A percentile compares a stretch with the other conserved stretches of the same genome.
phyloP scores from a whole-genome alignment of 2,797 vertebrate species.

The Phoebastria nigripes region DNA sequence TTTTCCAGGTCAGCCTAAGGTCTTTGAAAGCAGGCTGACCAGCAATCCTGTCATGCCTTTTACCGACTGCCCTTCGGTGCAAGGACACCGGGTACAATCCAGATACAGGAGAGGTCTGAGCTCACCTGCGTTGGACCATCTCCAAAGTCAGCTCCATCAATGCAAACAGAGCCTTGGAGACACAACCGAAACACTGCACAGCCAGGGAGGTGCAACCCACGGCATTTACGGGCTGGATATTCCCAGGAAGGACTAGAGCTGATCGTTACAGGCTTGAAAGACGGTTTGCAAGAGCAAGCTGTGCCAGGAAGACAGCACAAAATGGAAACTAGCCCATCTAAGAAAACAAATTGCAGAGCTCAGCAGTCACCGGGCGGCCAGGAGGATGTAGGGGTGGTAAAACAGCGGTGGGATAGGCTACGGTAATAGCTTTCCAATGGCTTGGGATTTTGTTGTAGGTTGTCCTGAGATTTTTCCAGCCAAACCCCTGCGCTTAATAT shows the following conservation, averaged over 20 bases:
- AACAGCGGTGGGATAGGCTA: neutral
- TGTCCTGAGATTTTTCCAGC: neutral
- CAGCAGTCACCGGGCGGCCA: neutral
- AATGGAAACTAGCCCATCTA: neutral
- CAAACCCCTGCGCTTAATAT: accelerated
- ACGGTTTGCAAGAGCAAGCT: neutral
- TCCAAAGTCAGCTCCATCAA: neutral
- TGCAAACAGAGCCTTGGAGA: neutral
- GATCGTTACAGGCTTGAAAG: neutral
- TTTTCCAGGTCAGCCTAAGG: neutral
- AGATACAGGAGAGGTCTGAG: neutral
- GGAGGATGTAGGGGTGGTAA: neutral
- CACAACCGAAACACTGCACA: neutral
- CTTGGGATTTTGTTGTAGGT: neutral
- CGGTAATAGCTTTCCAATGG: neutral
- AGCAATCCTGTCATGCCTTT: neutral
- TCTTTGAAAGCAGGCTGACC: neutral
- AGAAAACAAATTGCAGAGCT: neutral
- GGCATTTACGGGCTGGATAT: neutral
- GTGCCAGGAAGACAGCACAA: neutral
- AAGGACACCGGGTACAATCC: neutral
- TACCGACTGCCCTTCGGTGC: neutral
- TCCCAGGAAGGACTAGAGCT: neutral
- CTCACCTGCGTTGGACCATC: neutral
- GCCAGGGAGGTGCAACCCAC: neutral